Evolutionary conservation across 2,888 invertebrate species (phyloP).

Genomic region (Tiphia femorata): DNA sequence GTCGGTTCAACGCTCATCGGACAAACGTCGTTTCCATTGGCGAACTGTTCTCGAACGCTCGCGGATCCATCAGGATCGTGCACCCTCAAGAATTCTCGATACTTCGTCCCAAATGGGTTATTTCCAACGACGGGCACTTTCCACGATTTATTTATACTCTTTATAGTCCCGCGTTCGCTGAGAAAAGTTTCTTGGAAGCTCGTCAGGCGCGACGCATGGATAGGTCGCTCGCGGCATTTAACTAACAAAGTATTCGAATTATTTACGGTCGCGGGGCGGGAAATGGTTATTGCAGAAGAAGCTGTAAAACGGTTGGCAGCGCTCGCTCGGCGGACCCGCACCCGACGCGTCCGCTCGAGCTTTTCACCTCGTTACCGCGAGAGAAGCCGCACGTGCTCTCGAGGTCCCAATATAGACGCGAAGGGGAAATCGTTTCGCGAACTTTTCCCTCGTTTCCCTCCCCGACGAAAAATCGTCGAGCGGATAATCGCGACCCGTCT

Average conservation of each 20-base stretch:
- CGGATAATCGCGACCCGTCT: neutral
- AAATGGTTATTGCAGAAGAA: slow-evolving; percentile 26
- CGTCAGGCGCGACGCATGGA: slow-evolving; percentile 3
- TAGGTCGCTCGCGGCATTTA: too few species aligned
- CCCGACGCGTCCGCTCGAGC: slow-evolving; percentile 3
- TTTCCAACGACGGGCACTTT: too few species aligned
- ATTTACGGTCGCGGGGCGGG: slow-evolving; percentile 14
- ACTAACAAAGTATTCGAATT: slow-evolving; percentile 37
- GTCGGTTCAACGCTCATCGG: too few species aligned
- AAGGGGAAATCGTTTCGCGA: too few species aligned
- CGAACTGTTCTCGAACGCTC: too few species aligned
- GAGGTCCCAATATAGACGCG: too few species aligned
- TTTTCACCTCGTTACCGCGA: slow-evolving; percentile 5
- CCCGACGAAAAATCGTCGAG: neutral
- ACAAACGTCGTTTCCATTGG: too few species aligned
- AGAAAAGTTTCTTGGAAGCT: slow-evolving; percentile 5
- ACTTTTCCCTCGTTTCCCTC: too few species aligned
- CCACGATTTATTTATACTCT: slow-evolving; percentile 33
- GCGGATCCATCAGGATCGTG: too few species aligned
- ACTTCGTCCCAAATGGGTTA: too few species aligned
- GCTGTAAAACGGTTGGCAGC: slow-evolving; percentile 42
- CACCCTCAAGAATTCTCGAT: too few species aligned
- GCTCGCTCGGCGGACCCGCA: neutral
- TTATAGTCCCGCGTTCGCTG: slow-evolving; percentile 4
- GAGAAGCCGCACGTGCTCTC: neutral